Percentiles rank a stretch among this genome's conserved stretches.
Evolutionary conservation across 2,888 invertebrate species (phyloP).

Genomic region (Micoletzkya japonica): DNA sequence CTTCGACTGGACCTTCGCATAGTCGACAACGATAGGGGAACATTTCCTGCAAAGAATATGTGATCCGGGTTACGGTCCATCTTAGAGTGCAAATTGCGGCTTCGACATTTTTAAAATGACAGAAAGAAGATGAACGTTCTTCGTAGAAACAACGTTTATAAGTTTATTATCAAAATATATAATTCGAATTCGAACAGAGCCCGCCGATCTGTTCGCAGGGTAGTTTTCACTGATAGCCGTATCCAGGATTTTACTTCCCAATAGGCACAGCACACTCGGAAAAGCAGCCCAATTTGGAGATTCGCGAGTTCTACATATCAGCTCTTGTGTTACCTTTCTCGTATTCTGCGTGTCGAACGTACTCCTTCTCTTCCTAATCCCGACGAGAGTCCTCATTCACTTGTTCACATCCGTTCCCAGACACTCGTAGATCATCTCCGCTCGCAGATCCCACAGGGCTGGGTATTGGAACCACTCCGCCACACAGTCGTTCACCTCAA

Average conservation of each 20-base stretch:
- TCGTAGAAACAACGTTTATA: too few species aligned
- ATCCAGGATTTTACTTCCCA: too few species aligned
- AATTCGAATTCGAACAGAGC: background rate
- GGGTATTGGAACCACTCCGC: conserved; percentile 94
- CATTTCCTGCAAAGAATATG: conserved; percentile 78
- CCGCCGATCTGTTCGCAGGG: too few species aligned
- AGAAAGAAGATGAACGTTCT: too few species aligned
- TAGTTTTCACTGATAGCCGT: too few species aligned
- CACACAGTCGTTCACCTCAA: conserved; percentile 78
- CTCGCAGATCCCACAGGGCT: conserved; percentile 96
- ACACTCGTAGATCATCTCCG: conserved; percentile 88
- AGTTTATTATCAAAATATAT: background rate
- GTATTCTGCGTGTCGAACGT: conserved; percentile 83
- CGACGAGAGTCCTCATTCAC: conserved; percentile 97
- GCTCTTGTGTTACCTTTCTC: conserved; percentile 16
- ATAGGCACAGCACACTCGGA: too few species aligned
- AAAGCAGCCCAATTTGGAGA: too few species aligned
- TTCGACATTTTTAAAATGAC: too few species aligned
- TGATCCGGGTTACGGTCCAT: too few species aligned
- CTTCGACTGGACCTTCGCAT: conserved; percentile 98
- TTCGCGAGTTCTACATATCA: too few species aligned
- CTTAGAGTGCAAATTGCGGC: too few species aligned
- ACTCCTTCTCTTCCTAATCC: conserved; percentile 91
- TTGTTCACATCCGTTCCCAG: conserved; percentile 88
- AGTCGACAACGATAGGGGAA: conserved; percentile 97